Conservation (phyloP, 2,888 invertebrate species). For the Pterobdella sp. region DNA sequence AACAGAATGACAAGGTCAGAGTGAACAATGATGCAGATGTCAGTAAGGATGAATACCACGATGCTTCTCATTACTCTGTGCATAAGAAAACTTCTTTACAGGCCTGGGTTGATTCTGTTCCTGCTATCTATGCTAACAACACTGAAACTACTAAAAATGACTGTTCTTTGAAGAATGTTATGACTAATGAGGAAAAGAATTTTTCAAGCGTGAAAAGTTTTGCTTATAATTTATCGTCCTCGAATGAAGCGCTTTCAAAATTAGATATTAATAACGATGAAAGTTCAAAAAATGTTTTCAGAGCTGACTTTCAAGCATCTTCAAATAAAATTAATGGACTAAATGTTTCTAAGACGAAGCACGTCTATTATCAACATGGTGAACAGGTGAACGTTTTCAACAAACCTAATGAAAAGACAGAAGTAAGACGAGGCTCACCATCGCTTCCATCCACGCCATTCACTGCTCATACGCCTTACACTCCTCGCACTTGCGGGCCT, state of each 20-base stretch:
- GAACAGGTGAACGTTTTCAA: background rate
- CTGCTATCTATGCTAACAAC: background rate
- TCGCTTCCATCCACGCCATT: conserved; percentile 33
- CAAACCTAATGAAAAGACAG: background rate
- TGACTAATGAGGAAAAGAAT: background rate
- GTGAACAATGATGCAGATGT: background rate
- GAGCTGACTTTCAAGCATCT: background rate
- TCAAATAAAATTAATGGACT: background rate
- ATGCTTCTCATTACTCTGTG: background rate
- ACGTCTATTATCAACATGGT: background rate
- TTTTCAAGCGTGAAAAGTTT: background rate
- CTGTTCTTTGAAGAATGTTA: background rate
- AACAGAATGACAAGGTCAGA: background rate
- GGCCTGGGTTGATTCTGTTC: background rate
- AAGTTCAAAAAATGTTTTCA: background rate
- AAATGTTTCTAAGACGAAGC: conserved; percentile 2
- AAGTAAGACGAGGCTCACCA: conserved; percentile 29
- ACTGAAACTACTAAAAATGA: background rate
- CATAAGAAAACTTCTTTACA: background rate
- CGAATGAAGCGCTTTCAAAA: background rate
- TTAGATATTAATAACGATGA: background rate
- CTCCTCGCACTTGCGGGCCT: conserved; percentile 33
- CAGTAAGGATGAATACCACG: background rate
- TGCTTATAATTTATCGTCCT: background rate
- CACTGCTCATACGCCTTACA: conserved; percentile 37